These are phyloP conservation scores for Zingel zingel DNA, from an alignment of 2,113 vertebrate species.

Conservation along the genomic window DNA sequence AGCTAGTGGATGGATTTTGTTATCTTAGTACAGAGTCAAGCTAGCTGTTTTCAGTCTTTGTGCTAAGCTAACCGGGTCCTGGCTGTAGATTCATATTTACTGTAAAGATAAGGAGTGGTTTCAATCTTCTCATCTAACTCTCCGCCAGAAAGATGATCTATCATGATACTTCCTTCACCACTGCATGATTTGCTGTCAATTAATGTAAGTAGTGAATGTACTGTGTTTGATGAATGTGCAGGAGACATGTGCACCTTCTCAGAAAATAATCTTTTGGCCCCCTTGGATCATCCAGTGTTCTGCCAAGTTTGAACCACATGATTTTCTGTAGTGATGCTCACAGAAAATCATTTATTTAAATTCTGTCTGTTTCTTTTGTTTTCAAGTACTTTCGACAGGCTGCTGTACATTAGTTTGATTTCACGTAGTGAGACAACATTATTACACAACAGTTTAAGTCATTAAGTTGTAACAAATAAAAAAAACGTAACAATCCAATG, in stretches of 20 bases:
- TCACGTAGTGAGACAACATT: slow-evolving; percentile 23
- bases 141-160: background rate
- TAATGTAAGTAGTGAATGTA: background rate
- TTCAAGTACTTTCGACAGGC: background rate
- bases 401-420: slow-evolving; percentile 24
- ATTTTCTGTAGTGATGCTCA: background rate
- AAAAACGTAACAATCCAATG: background rate
- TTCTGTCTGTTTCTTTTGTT: slow-evolving; percentile 9
- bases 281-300: background rate
- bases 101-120: background rate
- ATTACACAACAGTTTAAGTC: slow-evolving; percentile 11
- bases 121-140: background rate
- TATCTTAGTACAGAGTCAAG: too few relatives aligned
- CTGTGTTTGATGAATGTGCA: background rate
- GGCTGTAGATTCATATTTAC: background rate
- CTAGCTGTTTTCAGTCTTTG: background rate
- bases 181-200: too few relatives aligned
- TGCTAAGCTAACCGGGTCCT: background rate
- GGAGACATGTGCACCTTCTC: background rate
- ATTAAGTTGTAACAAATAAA: slow-evolving; percentile 31
- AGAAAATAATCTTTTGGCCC: background rate
- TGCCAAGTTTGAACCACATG: background rate
- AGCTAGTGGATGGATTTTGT: too few relatives aligned
- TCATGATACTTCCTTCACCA: background rate
- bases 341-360: background rate